A percentile compares a stretch with the other conserved stretches of the same genome.
Evolutionary conservation across 2,113 vertebrate genomes (phyloP).

Genomic region (Telmatochromis brichardi): DNA sequence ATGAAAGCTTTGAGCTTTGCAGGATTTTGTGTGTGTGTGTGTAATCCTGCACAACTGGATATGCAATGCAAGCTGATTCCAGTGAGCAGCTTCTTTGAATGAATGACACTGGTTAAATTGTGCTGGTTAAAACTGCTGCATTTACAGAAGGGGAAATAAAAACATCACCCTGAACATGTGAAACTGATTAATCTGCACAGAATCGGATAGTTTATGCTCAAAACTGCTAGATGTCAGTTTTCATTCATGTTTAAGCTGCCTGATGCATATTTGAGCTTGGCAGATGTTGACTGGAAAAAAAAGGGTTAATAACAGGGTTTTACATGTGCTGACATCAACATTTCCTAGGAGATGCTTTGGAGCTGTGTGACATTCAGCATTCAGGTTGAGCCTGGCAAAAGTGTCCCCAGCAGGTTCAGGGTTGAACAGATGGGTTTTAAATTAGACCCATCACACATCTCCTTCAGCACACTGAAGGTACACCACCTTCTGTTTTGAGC

Average conservation of each 20-base stretch:
- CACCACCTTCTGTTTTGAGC: background rate
- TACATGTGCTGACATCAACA: slow-evolving; percentile 38
- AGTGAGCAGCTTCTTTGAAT: background rate
- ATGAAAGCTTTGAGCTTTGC: slow-evolving; percentile 61
- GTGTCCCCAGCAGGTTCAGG: background rate
- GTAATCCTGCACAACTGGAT: slow-evolving; percentile 44
- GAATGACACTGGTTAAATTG: background rate
- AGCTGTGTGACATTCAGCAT: slow-evolving; percentile 12
- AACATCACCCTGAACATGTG: background rate
- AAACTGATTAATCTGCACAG: background rate
- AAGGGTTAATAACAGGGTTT: slow-evolving; percentile 6
- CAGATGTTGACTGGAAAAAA: background rate
- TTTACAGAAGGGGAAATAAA: background rate
- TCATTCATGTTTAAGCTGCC: background rate
- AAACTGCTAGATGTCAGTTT: background rate
- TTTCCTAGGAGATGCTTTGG: slow-evolving; percentile 21
- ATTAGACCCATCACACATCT: background rate
- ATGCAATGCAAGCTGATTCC: background rate
- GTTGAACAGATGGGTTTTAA: background rate
- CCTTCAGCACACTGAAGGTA: background rate
- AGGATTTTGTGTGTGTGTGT: slow-evolving; percentile 37
- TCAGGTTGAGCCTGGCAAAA: background rate
- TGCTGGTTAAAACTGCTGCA: background rate
- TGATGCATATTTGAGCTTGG: background rate
- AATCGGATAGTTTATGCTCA: background rate